Evolutionary conservation across 2,888 invertebrate species (phyloP).

Genomic region (Pollenia amentaria): DNA sequence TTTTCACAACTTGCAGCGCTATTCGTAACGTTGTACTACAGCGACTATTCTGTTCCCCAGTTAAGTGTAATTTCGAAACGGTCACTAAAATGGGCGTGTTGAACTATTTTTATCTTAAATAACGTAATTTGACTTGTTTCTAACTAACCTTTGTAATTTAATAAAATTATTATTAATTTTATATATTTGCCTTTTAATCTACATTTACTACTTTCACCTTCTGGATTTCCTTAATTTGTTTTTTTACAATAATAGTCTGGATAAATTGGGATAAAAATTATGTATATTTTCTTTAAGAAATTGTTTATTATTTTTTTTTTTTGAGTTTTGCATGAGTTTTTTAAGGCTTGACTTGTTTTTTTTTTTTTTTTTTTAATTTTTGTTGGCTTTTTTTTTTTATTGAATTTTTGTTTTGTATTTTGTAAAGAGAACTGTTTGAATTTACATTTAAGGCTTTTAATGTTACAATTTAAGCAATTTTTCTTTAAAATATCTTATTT

Average conservation of each 20-base stretch:
- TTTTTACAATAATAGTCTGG: background rate
- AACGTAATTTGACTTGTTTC: too few species aligned
- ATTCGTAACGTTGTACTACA: too few species aligned
- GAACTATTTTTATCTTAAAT: too few species aligned
- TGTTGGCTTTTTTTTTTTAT: conserved; percentile 15
- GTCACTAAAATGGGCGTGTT: too few species aligned
- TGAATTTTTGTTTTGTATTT: conserved; percentile 1
- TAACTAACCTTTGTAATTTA: too few species aligned
- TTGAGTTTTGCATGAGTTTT: conserved; percentile 16
- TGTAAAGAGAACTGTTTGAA: conserved; percentile 49
- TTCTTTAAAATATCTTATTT: too few species aligned
- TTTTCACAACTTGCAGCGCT: too few species aligned
- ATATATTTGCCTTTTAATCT: background rate
- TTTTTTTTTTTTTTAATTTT: conserved; percentile 8
- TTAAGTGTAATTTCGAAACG: too few species aligned
- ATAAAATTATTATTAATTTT: too few species aligned
- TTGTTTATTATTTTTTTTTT: background rate
- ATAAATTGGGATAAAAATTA: background rate
- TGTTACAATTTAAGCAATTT: background rate
- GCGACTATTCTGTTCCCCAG: too few species aligned
- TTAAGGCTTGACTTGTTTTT: conserved; percentile 36
- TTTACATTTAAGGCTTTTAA: conserved; percentile 59
- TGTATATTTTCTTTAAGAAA: conserved; percentile 1
- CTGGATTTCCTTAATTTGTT: background rate
- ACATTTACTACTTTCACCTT: background rate